Evolutionary conservation across 2,888 invertebrate species (phyloP).

Genomic region (Dolomedes plantarius): DNA sequence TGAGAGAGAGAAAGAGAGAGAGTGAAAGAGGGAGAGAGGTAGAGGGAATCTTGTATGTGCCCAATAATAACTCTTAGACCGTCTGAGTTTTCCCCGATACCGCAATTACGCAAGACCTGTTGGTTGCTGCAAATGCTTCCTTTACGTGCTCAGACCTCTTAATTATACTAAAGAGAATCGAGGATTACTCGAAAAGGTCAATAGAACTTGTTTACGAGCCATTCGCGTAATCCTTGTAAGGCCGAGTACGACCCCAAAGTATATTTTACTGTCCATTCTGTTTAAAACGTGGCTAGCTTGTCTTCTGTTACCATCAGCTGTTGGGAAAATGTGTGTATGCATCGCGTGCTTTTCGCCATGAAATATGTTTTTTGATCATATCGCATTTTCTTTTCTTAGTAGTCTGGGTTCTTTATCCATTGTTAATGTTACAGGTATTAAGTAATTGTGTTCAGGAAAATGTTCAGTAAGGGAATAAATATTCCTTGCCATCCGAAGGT

Average conservation of each 20-base stretch:
- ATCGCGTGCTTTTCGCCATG: not conserved
- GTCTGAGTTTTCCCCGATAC: not conserved
- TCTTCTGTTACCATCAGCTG: not conserved
- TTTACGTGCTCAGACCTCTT: conserved; percentile 51
- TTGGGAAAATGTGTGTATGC: not conserved
- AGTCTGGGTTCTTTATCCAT: not conserved
- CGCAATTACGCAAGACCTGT: conserved; percentile 38
- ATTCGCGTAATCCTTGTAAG: conserved; percentile 50
- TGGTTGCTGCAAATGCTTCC: conserved; percentile 47
- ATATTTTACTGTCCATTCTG: conserved; percentile 8
- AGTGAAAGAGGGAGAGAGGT: not conserved
- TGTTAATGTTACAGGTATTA: not conserved
- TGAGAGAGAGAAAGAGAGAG: not conserved
- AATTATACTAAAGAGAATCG: conserved; percentile 43
- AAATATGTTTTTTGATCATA: not conserved
- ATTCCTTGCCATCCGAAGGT: not conserved
- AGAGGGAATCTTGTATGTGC: not conserved
- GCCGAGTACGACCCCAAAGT: conserved; percentile 26
- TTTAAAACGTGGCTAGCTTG: not conserved
- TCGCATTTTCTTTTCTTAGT: not conserved
- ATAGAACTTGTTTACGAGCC: conserved; percentile 62
- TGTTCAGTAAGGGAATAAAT: not conserved
- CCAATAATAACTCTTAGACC: not conserved
- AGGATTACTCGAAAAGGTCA: conserved; percentile 59
- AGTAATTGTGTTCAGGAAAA: not conserved